These are phyloP conservation scores for Serilophus lunatus DNA, from an alignment of 2,113 vertebrate species.

Conservation along the genomic window DNA sequence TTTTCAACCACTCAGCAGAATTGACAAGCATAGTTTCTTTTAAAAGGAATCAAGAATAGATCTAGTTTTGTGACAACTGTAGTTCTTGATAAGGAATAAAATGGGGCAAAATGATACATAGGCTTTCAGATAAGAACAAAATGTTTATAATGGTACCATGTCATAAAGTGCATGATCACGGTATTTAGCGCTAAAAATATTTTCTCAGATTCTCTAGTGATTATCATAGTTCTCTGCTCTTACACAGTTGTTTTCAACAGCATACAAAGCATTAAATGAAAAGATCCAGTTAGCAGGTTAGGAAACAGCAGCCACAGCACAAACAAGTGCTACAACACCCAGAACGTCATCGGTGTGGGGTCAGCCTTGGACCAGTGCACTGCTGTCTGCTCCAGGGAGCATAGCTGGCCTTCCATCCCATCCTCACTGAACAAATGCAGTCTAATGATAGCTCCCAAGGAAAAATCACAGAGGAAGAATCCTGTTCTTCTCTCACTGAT, in stretches of 20 bases:
- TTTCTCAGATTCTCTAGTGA: neutral
- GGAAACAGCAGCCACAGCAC: accelerated
- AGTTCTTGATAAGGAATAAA: neutral
- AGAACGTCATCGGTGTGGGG: accelerated
- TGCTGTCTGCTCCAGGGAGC: neutral
- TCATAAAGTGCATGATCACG: neutral
- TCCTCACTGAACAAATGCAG: neutral
- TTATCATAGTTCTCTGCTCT: neutral
- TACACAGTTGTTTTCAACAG: neutral
- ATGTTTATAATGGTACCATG: neutral
- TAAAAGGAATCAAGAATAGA: slow-evolving; percentile 12
- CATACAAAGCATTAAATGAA: neutral
- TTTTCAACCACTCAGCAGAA: slow-evolving; percentile 18
- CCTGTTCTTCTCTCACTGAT: neutral
- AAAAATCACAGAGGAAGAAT: neutral
- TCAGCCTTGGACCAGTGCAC: neutral
- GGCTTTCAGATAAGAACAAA: neutral
- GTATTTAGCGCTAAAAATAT: neutral
- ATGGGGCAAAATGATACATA: neutral
- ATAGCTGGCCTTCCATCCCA: neutral
- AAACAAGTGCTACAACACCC: neutral
- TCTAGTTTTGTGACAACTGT: neutral
- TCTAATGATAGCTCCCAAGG: neutral
- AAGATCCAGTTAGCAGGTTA: neutral
- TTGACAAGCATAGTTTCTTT: slow-evolving; percentile 6